Evolutionary conservation across 2,113 vertebrate genomes (phyloP).

Genomic region (Chinchilla lanigera): DNA sequence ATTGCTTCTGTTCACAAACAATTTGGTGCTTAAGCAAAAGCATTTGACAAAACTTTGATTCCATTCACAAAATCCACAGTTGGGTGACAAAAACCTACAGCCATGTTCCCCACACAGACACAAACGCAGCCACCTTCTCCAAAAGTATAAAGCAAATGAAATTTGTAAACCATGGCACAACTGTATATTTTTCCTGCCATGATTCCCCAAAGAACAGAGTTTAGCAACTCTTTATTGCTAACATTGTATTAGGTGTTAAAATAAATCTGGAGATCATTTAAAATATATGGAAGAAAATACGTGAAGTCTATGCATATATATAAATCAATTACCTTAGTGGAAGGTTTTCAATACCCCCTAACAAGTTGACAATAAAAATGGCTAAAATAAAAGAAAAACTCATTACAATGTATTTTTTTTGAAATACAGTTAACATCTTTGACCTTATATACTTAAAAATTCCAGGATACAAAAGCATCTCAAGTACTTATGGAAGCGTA

Average conservation of each 20-base stretch:
- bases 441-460: not conserved
- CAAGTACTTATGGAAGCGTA: not conserved
- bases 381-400: not conserved
- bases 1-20: not conserved
- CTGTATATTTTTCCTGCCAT: not conserved
- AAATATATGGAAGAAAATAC: not conserved
- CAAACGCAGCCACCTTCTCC: not conserved
- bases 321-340: not conserved
- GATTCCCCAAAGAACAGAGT: not conserved
- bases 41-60: not conserved
- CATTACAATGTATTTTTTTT: slow-evolving; percentile 23
- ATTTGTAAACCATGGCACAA: not conserved
- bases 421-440: not conserved
- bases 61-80: not conserved
- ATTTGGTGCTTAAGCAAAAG: not conserved
- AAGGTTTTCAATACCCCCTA: not conserved
- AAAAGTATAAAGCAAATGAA: not conserved
- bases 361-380: not conserved
- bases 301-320: not conserved
- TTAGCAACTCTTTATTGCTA: not conserved
- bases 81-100: not conserved
- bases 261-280: not conserved
- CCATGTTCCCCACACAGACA: not conserved
- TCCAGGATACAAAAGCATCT: slow-evolving; percentile 18
- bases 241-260: not conserved